Evolutionary conservation across 53 echinoderm and acorn worm species (phyloP).

Genomic region (Holothuria leucospilota): DNA sequence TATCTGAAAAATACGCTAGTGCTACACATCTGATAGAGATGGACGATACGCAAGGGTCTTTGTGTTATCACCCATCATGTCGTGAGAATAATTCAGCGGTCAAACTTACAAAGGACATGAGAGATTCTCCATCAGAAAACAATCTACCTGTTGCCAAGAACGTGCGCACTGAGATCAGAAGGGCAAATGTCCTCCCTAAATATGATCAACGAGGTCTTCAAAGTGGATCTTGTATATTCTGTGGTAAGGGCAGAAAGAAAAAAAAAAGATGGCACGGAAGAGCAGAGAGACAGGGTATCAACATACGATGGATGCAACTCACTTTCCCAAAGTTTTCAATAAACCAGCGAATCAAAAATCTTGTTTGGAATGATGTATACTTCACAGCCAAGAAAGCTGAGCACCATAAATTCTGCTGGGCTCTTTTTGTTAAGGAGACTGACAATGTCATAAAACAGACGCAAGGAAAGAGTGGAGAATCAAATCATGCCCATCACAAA

Average conservation of each 20-base stretch:
- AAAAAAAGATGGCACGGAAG: slow-evolving; percentile 49
- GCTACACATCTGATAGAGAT: slow-evolving; percentile 16
- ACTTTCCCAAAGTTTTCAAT: slow-evolving; percentile 11
- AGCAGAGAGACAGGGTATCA: slow-evolving; percentile 32
- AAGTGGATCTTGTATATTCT: slow-evolving; percentile 55
- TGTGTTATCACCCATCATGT: slow-evolving; percentile 53
- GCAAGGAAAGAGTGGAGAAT: too few relatives aligned
- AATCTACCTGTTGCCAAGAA: slow-evolving; percentile 9
- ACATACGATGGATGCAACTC: slow-evolving; percentile 38
- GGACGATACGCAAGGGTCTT: neutral
- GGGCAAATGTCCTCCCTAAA: slow-evolving; percentile 5
- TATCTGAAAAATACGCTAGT: slow-evolving; percentile 44
- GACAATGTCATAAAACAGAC: slow-evolving; percentile 8
- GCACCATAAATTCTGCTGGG: slow-evolving; percentile 71
- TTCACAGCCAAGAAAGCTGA: slow-evolving; percentile 74
- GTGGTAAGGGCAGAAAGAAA: slow-evolving; percentile 38
- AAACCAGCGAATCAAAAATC: slow-evolving; percentile 52
- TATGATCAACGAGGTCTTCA: slow-evolving; percentile 35
- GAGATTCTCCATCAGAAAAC: neutral
- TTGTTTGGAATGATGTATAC: slow-evolving; percentile 54
- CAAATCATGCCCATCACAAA: slow-evolving; percentile 13
- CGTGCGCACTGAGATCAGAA: slow-evolving; percentile 23
- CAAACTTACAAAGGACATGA: slow-evolving; percentile 44
- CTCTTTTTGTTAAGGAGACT: slow-evolving; percentile 59
- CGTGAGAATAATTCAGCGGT: slow-evolving; percentile 51